These are phyloP conservation scores for Charaxes varanes DNA, from an alignment of 1,140 invertebrate genomes.

Conservation along the genomic window DNA sequence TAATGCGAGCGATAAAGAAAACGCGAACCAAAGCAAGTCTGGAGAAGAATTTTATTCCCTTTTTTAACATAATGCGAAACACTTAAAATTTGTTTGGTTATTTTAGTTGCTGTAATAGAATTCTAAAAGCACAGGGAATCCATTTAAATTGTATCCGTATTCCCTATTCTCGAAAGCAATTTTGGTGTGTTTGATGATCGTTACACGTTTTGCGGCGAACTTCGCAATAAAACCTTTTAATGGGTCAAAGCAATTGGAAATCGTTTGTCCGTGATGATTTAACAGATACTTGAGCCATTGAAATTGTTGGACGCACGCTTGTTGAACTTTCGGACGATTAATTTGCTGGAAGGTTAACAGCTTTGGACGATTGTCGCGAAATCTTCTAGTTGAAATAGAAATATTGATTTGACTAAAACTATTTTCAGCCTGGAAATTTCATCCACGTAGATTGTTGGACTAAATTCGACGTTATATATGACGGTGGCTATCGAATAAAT, in stretches of 20 bases:
- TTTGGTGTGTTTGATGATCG: conserved; percentile 30
- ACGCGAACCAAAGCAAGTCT: no score
- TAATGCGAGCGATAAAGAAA: no score
- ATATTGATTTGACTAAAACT: background rate
- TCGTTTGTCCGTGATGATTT: conserved; percentile 39
- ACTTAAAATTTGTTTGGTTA: no score
- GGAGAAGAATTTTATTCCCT: no score
- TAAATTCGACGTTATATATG: no score
- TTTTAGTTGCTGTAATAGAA: no score
- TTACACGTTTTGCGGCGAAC: conserved; percentile 28
- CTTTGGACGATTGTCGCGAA: background rate
- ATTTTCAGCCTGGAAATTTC: no score
- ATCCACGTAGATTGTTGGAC: no score
- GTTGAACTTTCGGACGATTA: conserved; percentile 18
- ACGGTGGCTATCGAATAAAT: no score
- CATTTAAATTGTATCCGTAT: no score
- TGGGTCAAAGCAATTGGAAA: conserved; percentile 34
- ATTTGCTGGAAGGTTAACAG: conserved; percentile 10
- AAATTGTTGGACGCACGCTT: conserved; percentile 26
- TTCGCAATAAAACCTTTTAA: conserved; percentile 34
- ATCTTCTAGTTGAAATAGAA: background rate
- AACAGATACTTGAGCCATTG: conserved; percentile 30
- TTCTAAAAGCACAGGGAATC: no score
- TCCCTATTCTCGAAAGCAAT: conserved; percentile 36
- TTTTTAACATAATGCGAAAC: no score